These are phyloP conservation scores for Xanthia icteritia DNA, from an alignment of 2,888 invertebrate species.

Conservation along the genomic window DNA sequence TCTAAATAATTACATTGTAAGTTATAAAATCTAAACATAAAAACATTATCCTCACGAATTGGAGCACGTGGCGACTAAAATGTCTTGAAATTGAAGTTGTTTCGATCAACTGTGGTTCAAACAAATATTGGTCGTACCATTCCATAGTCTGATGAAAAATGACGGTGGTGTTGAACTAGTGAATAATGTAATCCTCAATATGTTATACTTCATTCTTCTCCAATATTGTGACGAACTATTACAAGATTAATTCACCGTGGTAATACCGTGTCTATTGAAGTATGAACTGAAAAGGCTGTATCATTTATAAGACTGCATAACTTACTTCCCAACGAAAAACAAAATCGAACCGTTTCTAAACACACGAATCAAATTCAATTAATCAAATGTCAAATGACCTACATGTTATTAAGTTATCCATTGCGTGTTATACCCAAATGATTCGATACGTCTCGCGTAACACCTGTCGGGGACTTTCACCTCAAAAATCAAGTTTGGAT, in stretches of 20 bases:
- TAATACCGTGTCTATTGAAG: no score
- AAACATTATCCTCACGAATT: neutral
- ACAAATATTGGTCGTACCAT: neutral
- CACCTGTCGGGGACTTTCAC: slow-evolving; percentile 84
- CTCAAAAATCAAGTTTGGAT: slow-evolving; percentile 80
- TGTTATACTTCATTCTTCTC: neutral
- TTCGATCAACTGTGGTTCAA: neutral
- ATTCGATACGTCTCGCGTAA: slow-evolving; percentile 79
- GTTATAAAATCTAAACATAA: neutral
- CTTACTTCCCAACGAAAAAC: slow-evolving; percentile 10
- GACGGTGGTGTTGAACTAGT: neutral
- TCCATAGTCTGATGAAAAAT: neutral
- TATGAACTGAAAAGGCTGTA: neutral
- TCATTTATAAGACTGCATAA: neutral
- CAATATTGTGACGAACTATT: neutral
- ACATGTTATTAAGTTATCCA: slow-evolving; percentile 71
- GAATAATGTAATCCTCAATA: neutral
- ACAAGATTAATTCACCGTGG: neutral
- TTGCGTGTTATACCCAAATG: slow-evolving; percentile 83
- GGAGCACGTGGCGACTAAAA: neutral
- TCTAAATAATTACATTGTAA: neutral
- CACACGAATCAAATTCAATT: slow-evolving; percentile 35
- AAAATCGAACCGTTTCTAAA: slow-evolving; percentile 29
- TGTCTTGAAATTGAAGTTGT: neutral
- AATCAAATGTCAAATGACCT: slow-evolving; percentile 66